phyloP scores from a whole-genome alignment of 2,797 vertebrate genomes.

The Pseudopleuronectes americanus region DNA sequence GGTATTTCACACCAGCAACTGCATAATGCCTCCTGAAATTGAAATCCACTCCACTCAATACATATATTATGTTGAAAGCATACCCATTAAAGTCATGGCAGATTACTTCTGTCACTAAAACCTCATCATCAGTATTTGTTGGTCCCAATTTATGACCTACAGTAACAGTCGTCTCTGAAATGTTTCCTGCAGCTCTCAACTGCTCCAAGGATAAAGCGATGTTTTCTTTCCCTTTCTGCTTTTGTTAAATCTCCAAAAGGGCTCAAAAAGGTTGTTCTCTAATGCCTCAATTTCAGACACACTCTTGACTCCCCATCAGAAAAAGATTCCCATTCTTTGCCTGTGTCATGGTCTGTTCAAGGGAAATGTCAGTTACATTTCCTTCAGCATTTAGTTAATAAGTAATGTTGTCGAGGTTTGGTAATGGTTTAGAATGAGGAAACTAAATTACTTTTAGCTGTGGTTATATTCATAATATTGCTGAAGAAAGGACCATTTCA shows the following conservation, averaged over 20 bases:
- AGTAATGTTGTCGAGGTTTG: background rate
- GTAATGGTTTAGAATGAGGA: background rate
- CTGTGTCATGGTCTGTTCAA: conserved; percentile 6
- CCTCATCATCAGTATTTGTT: conserved; percentile 15
- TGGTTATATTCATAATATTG: too few relatives aligned
- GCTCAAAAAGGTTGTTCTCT: background rate
- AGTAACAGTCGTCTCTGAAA: background rate
- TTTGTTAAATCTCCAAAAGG: background rate
- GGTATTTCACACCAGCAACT: conserved; percentile 42
- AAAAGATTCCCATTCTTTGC: conserved; percentile 5
- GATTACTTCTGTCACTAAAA: conserved; percentile 16
- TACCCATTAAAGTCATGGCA: conserved; percentile 13
- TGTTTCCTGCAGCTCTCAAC: background rate
- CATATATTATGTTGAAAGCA: conserved; percentile 23
- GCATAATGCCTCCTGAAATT: conserved; percentile 21
- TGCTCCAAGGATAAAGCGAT: background rate
- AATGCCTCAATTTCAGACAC: conserved; percentile 3
- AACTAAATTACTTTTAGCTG: background rate
- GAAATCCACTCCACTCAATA: conserved; percentile 1
- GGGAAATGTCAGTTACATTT: conserved; percentile 17
- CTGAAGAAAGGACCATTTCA: background rate
- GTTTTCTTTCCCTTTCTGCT: background rate
- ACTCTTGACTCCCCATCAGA: background rate
- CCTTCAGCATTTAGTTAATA: conserved; percentile 6
- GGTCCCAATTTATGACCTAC: background rate